phyloP scores from a whole-genome alignment of 2,888 invertebrate genomes.

The Lithophane ornitopus region DNA sequence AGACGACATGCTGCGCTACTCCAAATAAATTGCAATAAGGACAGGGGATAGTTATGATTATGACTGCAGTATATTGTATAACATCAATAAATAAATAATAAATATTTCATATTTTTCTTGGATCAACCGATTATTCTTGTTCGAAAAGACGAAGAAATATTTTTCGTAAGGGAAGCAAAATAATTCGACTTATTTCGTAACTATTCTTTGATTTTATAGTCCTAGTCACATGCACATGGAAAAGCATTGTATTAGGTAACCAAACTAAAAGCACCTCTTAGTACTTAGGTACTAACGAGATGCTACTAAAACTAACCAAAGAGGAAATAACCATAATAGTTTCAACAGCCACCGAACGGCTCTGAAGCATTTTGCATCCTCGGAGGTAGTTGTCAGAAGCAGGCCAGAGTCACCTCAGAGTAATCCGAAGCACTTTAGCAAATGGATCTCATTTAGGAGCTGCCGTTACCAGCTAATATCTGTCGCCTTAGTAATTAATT shows the following conservation, averaged over 20 bases:
- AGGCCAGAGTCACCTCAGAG: constrained; percentile 46
- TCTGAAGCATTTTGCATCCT: constrained; percentile 11
- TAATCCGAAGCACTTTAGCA: constrained; percentile 70
- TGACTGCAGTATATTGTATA: not conserved
- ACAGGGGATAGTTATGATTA: not conserved
- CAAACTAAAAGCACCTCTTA: not conserved
- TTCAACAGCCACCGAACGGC: constrained; percentile 4
- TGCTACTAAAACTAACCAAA: constrained; percentile 12
- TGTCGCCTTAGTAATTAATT: constrained; percentile 75
- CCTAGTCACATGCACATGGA: not conserved
- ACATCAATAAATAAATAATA: not conserved
- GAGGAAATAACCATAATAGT: constrained; percentile 32
- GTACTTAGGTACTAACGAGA: not conserved
- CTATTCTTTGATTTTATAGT: not conserved
- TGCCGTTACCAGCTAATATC: constrained; percentile 71
- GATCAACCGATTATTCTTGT: not conserved
- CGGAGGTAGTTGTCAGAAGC: constrained; percentile 6
- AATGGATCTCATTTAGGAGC: constrained; percentile 65
- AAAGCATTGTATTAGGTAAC: not conserved
- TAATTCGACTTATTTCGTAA: too few species aligned
- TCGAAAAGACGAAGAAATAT: too few species aligned
- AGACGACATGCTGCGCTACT: too few species aligned
- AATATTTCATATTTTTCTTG: not conserved
- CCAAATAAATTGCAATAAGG: not conserved
- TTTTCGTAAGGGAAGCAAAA: not conserved